Evolutionary conservation across 2,797 vertebrate species (phyloP).

Genomic region (Poliocrania exsul): DNA sequence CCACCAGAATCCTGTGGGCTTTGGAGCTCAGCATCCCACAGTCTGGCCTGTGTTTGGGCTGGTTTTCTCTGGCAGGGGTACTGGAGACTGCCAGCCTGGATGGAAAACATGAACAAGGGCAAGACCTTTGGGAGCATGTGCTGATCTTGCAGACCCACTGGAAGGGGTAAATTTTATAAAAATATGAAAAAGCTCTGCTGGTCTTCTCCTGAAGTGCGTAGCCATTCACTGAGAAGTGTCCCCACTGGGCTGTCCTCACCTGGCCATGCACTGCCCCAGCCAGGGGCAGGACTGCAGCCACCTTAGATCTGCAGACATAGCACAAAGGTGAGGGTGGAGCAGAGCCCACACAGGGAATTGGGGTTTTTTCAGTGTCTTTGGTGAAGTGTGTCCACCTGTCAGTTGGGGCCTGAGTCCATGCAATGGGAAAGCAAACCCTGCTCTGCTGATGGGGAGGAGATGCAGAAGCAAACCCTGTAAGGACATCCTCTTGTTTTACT

Average conservation of each 20-base stretch:
- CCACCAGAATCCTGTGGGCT: fast-evolving
- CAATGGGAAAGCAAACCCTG: neutral
- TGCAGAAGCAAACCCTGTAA: neutral
- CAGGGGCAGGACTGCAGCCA: neutral
- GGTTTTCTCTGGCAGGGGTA: neutral
- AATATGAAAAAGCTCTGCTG: neutral
- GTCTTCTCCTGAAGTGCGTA: neutral
- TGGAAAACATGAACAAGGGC: neutral
- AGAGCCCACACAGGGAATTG: neutral
- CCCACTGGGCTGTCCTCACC: fast-evolving
- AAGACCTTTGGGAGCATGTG: neutral
- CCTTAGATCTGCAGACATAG: neutral
- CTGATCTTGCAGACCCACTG: neutral
- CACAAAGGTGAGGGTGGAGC: neutral
- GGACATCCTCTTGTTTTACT: neutral
- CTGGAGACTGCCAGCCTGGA: neutral
- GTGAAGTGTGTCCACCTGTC: neutral
- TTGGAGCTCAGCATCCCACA: neutral
- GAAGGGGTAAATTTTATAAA: neutral
- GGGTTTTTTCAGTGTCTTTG: fast-evolving
- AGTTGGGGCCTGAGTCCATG: fast-evolving
- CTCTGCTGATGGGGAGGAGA: neutral
- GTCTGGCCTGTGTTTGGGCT: fast-evolving
- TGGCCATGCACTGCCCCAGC: neutral
- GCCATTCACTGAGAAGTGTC: neutral